Conservation (phyloP, 2,113 vertebrate genomes). For the cattle (Bos taurus) region ARS-UCD2.0 NC_037348.1:9825501-9826000, state of each 20-base stretch:
- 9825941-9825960: background rate
- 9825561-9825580: too few species aligned
- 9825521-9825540: too few species aligned
- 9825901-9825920: background rate
- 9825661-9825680: background rate
- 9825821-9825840: background rate
- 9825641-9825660: background rate
- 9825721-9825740: background rate
- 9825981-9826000: background rate
- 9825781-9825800: background rate
- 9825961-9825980: background rate
- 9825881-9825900: background rate
- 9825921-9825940: background rate
- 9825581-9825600: too few species aligned
- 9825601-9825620: too few species aligned
- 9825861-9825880: background rate
- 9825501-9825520: too few species aligned
- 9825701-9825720: background rate
- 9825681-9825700: background rate
- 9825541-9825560: too few species aligned
- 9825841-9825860: background rate
- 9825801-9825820: background rate
- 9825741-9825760: background rate
- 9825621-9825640: background rate
- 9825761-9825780: background rate